phyloP scores from a whole-genome alignment of 2,888 invertebrate genomes.

The Platycheirus albimanus region DNA sequence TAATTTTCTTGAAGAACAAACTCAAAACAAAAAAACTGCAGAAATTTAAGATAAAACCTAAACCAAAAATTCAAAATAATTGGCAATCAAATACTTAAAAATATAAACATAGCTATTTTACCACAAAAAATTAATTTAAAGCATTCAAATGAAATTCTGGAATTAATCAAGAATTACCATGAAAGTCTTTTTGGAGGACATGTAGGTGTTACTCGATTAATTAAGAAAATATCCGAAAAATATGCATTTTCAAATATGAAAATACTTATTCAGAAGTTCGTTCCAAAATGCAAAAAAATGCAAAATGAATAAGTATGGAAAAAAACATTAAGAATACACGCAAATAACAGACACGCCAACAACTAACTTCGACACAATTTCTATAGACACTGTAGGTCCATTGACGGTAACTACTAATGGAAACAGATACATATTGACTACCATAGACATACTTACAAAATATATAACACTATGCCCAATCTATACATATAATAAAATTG shows the following conservation, averaged over 20 bases:
- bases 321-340: background rate
- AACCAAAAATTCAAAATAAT: too few relatives aligned
- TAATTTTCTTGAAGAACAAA: background rate
- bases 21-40: background rate
- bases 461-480: too few relatives aligned
- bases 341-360: constrained; percentile 36
- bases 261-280: constrained; percentile 16
- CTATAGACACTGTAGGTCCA: constrained; percentile 15
- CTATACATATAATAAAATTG: too few relatives aligned
- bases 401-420: too few relatives aligned
- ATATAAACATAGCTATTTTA: too few relatives aligned
- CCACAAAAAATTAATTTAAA: background rate
- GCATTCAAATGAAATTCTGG: background rate
- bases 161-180: constrained; percentile 27
- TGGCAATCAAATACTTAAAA: too few relatives aligned
- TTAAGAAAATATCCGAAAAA: constrained; percentile 23
- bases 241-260: constrained; percentile 24
- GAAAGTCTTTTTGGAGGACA: constrained; percentile 15
- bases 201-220: constrained; percentile 9
- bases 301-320: constrained; percentile 27
- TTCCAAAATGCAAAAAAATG: constrained; percentile 43
- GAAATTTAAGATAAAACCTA: constrained; percentile 1
- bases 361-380: constrained; percentile 20
- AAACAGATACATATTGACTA: too few relatives aligned
- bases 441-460: too few relatives aligned